Base-by-base conservation (phyloP, 2,797 vertebrate species). In the Microctenopoma lineatum region DNA sequence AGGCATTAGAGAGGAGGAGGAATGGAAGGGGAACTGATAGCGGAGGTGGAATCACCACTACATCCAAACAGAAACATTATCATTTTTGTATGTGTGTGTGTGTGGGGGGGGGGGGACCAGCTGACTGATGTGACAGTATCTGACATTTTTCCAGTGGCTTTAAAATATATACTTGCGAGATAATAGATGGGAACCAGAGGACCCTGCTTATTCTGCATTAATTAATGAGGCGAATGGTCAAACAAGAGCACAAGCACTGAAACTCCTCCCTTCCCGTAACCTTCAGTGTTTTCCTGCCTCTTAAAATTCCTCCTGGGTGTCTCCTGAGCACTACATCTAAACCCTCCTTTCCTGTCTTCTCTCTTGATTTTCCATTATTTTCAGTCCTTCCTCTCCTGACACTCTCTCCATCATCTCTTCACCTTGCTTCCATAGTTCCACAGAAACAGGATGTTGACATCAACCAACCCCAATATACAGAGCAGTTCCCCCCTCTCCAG, bases 401-500 rank as follows among this genome's bases (percentile, higher is more conserved):
- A 59, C 16, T 29, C 53, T 21, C 25, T 46, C 54, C 41, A 52
- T 70, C 52, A 47, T 50, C 38, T 59, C 70, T 27, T 68, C 47
- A 67, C 46, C 45, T 60, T 61, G 52, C 48, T 21, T 25, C 47
- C 64, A 44, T 27, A 60, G 68, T 69, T 76, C 59, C 47, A 81
- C 54, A 70, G 32, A 62, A 25, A 70, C 83, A 83, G 89, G 89
- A 90, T 91, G 86, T 89, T 86, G 78, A 89, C 73, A 66, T 45
- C 83, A 64, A 54, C 65, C 36, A 12, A 27, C 29, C 73, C 72
- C 4, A 10, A 69, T 74, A 75, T 83, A 81, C 75, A 87, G 73
- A 80, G 64, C 36, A 38, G 73, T 39, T 21, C 77, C 54, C 54
- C 51, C 56, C 36, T 70, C 44, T 70, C 38, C 44, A 34, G 74